Percentiles rank a stretch among this genome's conserved stretches.
phyloP scores from a whole-genome alignment of 2,113 vertebrate genomes.

The Dicaeum eximium region DNA sequence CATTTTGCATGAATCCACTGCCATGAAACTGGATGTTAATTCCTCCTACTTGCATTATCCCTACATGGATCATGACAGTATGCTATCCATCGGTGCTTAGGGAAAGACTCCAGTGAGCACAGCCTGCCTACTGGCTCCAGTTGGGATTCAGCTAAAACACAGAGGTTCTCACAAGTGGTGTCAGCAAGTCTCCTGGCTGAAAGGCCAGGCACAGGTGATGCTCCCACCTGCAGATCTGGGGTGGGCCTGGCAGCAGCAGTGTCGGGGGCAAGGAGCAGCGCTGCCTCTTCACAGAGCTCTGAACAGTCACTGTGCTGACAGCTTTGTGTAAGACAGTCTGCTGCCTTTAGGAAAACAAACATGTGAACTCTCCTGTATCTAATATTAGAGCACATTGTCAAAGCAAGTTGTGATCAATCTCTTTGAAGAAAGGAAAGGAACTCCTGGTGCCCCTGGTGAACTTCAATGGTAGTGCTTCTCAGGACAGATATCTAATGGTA shows the following conservation, averaged over 20 bases:
- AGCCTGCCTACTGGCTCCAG: not conserved
- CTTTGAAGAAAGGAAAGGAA: not conserved
- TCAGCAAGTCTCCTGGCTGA: not conserved
- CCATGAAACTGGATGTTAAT: not conserved
- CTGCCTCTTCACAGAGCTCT: not conserved
- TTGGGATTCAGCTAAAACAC: not conserved
- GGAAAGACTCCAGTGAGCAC: not conserved
- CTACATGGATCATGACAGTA: not conserved
- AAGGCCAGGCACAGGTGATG: fast-evolving
- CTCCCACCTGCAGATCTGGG: not conserved
- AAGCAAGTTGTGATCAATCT: not conserved
- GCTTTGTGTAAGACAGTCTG: not conserved
- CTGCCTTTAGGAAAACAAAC: not conserved
- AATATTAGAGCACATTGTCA: not conserved
- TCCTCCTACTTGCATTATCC: not conserved
- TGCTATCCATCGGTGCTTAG: not conserved
- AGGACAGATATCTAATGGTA: not conserved
- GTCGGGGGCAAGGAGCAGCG: not conserved
- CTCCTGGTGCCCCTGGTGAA: fast-evolving
- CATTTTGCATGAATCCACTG: not conserved
- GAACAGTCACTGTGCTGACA: not conserved
- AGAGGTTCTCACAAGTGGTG: fast-evolving
- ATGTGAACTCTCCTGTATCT: not conserved
- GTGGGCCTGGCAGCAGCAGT: not conserved
- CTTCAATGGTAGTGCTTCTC: not conserved